Evolutionary conservation across 2,113 vertebrate species (phyloP).

Genomic region (Nycticebus coucang): DNA sequence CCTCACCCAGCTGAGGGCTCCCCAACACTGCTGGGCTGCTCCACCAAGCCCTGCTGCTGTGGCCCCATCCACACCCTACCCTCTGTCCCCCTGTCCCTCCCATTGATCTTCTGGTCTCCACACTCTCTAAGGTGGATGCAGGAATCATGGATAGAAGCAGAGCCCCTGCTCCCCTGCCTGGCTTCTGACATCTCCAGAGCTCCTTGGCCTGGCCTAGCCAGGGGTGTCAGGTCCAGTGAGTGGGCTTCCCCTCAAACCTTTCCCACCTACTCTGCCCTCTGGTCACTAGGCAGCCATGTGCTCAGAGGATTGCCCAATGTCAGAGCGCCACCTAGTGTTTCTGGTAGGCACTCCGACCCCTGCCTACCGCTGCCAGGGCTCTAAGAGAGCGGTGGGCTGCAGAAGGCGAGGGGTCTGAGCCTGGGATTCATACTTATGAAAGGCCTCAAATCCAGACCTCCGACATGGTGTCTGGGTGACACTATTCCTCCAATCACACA

Average conservation of each 20-base stretch:
- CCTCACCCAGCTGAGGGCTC: neutral
- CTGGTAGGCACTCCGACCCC: fast-evolving
- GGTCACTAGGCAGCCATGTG: fast-evolving
- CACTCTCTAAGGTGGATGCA: neutral
- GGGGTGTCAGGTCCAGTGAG: neutral
- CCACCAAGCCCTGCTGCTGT: neutral
- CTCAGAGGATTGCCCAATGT: conserved; percentile 59
- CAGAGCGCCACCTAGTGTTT: conserved; percentile 84
- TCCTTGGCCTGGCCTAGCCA: neutral
- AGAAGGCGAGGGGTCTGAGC: neutral
- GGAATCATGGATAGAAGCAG: neutral
- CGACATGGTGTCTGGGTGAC: neutral
- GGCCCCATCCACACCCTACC: neutral
- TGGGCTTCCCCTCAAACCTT: neutral
- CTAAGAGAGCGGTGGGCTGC: fast-evolving
- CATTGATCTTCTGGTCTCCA: neutral
- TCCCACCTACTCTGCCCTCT: neutral
- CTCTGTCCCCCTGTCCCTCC: neutral
- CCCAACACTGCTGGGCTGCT: neutral
- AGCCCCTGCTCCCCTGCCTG: neutral
- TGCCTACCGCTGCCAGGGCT: neutral
- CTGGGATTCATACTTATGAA: neutral
- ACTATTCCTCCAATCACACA: neutral
- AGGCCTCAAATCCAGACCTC: neutral
- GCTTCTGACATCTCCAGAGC: neutral